phyloP scores from a whole-genome alignment of 1,140 invertebrate genomes.

The Drosophila melanica region DNA sequence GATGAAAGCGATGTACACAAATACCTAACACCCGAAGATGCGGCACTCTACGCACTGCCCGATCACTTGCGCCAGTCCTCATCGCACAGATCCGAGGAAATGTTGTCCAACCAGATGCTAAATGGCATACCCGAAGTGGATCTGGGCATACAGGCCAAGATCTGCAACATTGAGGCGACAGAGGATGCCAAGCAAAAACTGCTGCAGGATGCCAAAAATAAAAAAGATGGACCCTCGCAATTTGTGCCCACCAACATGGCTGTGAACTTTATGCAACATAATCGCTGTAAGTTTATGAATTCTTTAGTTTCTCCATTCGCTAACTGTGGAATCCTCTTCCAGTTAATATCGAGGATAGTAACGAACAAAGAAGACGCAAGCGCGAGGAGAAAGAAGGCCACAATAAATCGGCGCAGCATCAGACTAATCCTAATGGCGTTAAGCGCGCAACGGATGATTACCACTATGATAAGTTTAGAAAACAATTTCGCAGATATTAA shows the following conservation, averaged over 20 bases:
- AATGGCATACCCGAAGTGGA: conserved; percentile 99
- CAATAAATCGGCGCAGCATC: conserved; percentile 60
- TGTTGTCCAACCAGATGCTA: conserved; percentile 99
- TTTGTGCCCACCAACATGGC: conserved; percentile 99
- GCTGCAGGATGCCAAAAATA: conserved; percentile 93
- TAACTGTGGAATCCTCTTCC: conserved; percentile 71
- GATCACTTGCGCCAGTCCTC: conserved; percentile 93
- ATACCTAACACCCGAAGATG: conserved; percentile 94
- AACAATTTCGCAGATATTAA: conserved; percentile 96
- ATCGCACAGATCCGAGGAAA: conserved; percentile 95
- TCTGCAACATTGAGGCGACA: conserved; percentile 98
- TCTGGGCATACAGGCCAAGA: conserved; percentile 99
- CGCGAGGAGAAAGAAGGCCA: conserved; percentile 85
- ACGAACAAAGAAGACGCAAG: conserved; percentile 86
- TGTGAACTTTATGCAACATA: conserved; percentile 98
- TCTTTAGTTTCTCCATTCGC: conserved; percentile 1
- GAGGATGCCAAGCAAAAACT: conserved; percentile 98
- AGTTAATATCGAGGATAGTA: conserved; percentile 92
- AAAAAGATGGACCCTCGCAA: conserved; percentile 96
- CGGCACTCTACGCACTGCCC: conserved; percentile 92
- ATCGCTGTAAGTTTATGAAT: conserved; percentile 89
- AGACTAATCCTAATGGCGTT: conserved; percentile 84
- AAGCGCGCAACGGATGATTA: conserved; percentile 97
- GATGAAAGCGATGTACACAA: conserved; percentile 84
- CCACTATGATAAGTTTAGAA: conserved; percentile 98